These are phyloP conservation scores for Chlamydotis undulata DNA, from an alignment of 2,113 vertebrate species.

Conservation along the genomic window DNA sequence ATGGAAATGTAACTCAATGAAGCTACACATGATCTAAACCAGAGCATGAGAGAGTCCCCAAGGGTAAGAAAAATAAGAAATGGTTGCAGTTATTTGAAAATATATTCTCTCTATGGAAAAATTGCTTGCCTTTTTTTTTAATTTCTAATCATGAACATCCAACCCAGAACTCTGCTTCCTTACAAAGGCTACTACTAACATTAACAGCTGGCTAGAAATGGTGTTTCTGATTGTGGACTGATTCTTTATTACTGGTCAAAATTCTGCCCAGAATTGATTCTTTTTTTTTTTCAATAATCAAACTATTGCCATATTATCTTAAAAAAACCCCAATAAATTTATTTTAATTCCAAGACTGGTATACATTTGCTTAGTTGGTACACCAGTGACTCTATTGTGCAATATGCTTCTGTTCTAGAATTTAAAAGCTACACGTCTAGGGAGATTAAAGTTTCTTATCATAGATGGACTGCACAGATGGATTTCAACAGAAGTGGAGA, in stretches of 20 bases:
- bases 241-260: neutral
- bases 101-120: neutral
- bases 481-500: neutral
- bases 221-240: neutral
- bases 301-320: neutral
- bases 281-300: neutral
- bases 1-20: neutral
- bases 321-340: neutral
- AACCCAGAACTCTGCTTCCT: neutral
- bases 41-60: neutral
- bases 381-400: accelerated
- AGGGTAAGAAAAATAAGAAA: neutral
- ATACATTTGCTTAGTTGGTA: neutral
- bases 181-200: neutral
- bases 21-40: neutral
- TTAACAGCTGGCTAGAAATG: neutral
- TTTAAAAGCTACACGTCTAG: neutral
- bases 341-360: neutral
- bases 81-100: neutral
- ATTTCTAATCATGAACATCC: neutral
- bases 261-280: neutral
- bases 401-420: neutral
- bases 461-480: neutral
- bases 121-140: neutral
- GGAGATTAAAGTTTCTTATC: neutral